Evolutionary conservation across 92 coral and sea anemone genomes (phyloP), one percentile per base, ranked within the genome.

Genomic region (Chrysogorgia sp.): DNA sequence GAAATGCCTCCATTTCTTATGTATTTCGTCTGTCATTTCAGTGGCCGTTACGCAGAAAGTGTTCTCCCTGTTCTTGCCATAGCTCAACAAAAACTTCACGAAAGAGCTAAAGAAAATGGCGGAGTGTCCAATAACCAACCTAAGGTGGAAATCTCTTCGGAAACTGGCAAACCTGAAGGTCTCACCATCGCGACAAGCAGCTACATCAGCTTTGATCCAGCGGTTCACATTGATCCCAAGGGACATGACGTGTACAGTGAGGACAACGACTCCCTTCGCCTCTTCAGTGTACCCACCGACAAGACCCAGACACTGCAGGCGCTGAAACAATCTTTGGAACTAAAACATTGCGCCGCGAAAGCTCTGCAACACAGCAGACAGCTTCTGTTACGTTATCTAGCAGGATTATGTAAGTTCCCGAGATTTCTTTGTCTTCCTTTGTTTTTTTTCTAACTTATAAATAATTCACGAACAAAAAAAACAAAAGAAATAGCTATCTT

Each of bases 171-270:
- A 21, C 90, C 97, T 33, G 86, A 89, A 67, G 97, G 86, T 63
- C 71, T 94, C 43, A 34, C 56, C 41, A 87, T 94, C 67, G 81
- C 82, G 17, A 48, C 52, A 1, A 25, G 13, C 31, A 96, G 85
- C 45, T 90, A 88, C 61, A 81, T 66, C 58, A 63, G 76, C 40
- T 86, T 94, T 91, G 98, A 94, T 81, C 97, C 98, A 49, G 97
- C 90, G 20, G 97, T 94, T 37, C 98, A 94, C 78, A 85, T 94
- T 59, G 98, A 94, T 85, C 98, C 98, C 31, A 65, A 89, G 56
- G 98, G 97, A 31, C 98, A 94, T 76, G 82, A 94, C 52, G 97
- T 94, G 82, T 94, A 94, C 90, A 89, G 89, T 77, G 92, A 92
- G 22, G 88, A 93, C 57, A 84, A 72, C 28, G 93, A 87, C 17